Evolutionary conservation across 2,797 vertebrate species (phyloP).

Genomic region (Enteromius viviparus): DNA sequence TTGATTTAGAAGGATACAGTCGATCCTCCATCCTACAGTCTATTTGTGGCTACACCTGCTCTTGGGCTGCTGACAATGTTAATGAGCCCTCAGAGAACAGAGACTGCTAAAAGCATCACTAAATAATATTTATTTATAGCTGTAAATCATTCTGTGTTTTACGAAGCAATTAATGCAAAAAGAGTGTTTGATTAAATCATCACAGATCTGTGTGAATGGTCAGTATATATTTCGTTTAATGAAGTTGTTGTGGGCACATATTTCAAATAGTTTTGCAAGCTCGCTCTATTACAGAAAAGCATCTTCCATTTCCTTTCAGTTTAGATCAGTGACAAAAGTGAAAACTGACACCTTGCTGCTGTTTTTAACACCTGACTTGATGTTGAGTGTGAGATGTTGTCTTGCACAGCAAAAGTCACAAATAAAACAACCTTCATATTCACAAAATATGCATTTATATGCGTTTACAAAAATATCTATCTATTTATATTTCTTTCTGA

Average conservation of each 20-base stretch:
- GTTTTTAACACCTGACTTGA: not conserved
- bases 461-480: not conserved
- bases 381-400: not conserved
- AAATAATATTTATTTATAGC: not conserved
- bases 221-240: not conserved
- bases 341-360: constrained; percentile 5
- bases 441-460: not conserved
- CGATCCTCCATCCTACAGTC: not conserved
- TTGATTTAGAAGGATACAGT: not conserved
- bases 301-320: not conserved
- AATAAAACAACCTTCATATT: not conserved
- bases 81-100: not conserved
- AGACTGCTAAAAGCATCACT: not conserved
- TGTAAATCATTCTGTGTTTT: not conserved
- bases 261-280: constrained; percentile 10
- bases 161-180: not conserved
- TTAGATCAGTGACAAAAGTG: not conserved
- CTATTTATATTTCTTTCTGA: not conserved
- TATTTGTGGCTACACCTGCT: not conserved
- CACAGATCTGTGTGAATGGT: not conserved
- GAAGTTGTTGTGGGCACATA: not conserved
- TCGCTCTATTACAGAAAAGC: not conserved
- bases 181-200: not conserved
- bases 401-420: no score
- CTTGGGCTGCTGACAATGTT: not conserved